Base-by-base conservation (phyloP, 2,797 vertebrate genomes). In the Erethizon dorsatum region DNA sequence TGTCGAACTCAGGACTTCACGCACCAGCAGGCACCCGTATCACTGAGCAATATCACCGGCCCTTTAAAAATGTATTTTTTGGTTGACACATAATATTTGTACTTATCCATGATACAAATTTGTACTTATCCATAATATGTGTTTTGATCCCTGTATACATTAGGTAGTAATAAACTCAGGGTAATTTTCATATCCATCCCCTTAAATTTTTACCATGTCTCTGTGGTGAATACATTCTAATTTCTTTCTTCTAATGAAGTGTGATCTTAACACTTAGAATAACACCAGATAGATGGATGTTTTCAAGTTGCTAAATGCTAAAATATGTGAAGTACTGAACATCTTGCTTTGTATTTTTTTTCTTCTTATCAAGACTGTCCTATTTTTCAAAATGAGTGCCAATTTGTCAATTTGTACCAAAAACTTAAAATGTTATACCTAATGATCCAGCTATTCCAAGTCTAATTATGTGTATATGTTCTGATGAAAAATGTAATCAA, bases 401-500 rank as follows among this genome's bases (percentile, higher is more conserved):
- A 80, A 71, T 56, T 93, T 90, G 17, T 90, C 47, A 65, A 18
- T 84, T 93, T 93, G 28, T 90, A 78, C 31, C 63, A 47, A 83
- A 82, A 82, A 6, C 41, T 95, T 93, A 91, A 83, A 95, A 93
- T 94, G 41, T 71, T 52, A 79, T 33, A 91, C 18, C 22, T 50
- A 73, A 56, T 52, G 26, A 67, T 59, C 18, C n/a, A 93, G 41
- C 63, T 63, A 54, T 65, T 75, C 52, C 63, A 71, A 24, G 75
- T 92, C 33, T 88, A 90, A 59, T 83, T 61, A 67, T 82, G 9
- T 50, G 26, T 47, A 47, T 28, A 47, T 33, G 20, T 80, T 91
- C 41, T 71, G 37, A 89, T 61, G 50, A 91, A 93, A 93, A 95
- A 84, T 33, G 54, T n/a, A 83, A 90, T 50, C 67, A 90, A 91